phyloP scores from a whole-genome alignment of 2,888 invertebrate genomes.

The Drosophila fulvimacula region DNA sequence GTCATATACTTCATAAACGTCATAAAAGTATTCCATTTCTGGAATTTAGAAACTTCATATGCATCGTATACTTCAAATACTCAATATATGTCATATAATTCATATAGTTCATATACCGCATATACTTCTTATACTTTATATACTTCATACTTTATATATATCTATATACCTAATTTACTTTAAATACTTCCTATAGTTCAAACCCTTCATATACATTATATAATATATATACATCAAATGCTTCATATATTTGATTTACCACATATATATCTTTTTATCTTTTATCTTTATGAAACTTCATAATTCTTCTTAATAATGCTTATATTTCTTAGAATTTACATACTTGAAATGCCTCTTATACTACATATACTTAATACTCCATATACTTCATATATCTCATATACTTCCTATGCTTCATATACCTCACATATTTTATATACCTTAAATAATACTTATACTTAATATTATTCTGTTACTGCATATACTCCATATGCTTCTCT shows the following conservation, averaged over 20 bases:
- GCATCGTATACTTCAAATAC: neutral
- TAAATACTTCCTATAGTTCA: neutral
- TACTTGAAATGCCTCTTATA: neutral
- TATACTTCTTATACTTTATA: neutral
- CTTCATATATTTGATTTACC: neutral
- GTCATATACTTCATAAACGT: neutral
- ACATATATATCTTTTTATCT: too few species aligned
- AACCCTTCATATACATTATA: neutral
- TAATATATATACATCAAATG: neutral
- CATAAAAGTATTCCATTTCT: too few species aligned
- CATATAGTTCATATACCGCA: neutral
- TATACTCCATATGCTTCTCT: neutral
- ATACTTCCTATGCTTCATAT: neutral
- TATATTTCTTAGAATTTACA: neutral
- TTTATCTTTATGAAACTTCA: too few species aligned
- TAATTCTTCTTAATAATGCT: too few species aligned
- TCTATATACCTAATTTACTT: neutral
- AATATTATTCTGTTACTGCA: neutral
- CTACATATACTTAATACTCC: neutral
- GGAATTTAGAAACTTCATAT: neutral
- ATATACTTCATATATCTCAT: neutral
- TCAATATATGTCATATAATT: neutral
- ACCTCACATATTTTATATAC: neutral
- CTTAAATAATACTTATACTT: neutral
- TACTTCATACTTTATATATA: neutral